Evolutionary conservation across 2,888 invertebrate species (phyloP).

Genomic region (Agrilus mali): DNA sequence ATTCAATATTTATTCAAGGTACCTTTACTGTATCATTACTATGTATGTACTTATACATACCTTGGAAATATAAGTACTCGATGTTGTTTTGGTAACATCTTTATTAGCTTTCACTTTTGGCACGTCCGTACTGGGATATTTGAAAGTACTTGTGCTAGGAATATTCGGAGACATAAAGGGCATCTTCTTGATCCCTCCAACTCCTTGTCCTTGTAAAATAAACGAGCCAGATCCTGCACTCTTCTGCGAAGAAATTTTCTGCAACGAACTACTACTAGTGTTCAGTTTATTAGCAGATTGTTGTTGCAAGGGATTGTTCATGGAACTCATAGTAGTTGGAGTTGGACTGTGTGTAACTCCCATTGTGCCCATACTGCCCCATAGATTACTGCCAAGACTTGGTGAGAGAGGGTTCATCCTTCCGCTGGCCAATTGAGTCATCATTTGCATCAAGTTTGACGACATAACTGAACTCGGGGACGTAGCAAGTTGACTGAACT

Average conservation of each 20-base stretch:
- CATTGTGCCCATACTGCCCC: constrained; percentile 13
- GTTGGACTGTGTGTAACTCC: background rate
- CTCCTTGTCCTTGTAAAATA: too few relatives aligned
- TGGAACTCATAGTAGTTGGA: background rate
- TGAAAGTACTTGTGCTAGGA: constrained; percentile 7
- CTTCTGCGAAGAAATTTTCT: background rate
- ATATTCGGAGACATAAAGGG: background rate
- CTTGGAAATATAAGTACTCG: background rate
- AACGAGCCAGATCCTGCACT: background rate
- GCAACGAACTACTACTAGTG: background rate
- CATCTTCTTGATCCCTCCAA: too few relatives aligned
- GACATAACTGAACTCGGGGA: constrained; percentile 8
- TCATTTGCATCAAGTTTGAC: constrained; percentile 15
- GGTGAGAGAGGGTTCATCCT: constrained; percentile 14
- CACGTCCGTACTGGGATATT: constrained; percentile 12
- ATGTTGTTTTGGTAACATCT: constrained; percentile 10
- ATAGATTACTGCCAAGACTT: constrained; percentile 12
- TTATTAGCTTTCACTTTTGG: constrained; percentile 14
- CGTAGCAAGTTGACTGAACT: constrained; percentile 11
- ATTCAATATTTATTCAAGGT: too few relatives aligned
- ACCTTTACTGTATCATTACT: background rate
- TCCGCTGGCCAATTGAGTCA: constrained; percentile 13
- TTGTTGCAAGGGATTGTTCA: background rate
- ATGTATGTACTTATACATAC: too few relatives aligned
- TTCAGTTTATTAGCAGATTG: background rate